Percentiles rank a stretch among this genome's conserved stretches.
phyloP scores from a whole-genome alignment of 1,140 invertebrate species.

The Teleogryllus occipitalis region DNA sequence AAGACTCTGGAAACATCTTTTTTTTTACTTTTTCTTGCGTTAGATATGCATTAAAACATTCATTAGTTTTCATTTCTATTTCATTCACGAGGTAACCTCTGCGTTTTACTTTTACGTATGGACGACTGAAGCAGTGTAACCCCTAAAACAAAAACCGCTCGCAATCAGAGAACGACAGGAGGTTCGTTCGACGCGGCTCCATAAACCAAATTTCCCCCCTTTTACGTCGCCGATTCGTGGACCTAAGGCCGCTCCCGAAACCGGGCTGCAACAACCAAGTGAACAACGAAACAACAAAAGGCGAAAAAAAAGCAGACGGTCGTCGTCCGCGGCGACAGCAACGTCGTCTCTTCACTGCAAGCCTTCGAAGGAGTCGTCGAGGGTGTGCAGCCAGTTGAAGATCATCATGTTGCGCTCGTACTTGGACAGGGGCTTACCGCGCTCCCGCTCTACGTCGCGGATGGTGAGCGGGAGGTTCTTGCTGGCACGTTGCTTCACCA shows the following conservation, averaged over 20 bases:
- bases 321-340: no score
- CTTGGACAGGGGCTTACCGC: constrained; percentile 73
- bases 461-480: constrained; percentile 57
- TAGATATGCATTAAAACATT: no score
- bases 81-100: no score
- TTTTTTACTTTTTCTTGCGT: no score
- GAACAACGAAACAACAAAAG: background rate
- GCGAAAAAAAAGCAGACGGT: background rate
- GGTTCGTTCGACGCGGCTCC: no score
- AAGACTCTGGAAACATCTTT: no score
- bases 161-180: no score
- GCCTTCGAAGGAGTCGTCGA: constrained; percentile 59
- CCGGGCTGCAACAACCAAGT: background rate
- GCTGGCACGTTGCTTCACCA: constrained; percentile 39
- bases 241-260: background rate
- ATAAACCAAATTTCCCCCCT: background rate
- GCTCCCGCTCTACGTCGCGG: constrained; percentile 68
- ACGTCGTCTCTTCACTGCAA: constrained; percentile 33
- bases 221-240: no score
- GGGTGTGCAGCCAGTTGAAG: constrained; percentile 81
- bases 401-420: constrained; percentile 89
- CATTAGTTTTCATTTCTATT: no score
- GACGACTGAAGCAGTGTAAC: no score
- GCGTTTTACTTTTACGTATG: no score
- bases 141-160: no score